phyloP scores from a whole-genome alignment of 2,113 vertebrate genomes.

The Tachycineta bicolor region DNA sequence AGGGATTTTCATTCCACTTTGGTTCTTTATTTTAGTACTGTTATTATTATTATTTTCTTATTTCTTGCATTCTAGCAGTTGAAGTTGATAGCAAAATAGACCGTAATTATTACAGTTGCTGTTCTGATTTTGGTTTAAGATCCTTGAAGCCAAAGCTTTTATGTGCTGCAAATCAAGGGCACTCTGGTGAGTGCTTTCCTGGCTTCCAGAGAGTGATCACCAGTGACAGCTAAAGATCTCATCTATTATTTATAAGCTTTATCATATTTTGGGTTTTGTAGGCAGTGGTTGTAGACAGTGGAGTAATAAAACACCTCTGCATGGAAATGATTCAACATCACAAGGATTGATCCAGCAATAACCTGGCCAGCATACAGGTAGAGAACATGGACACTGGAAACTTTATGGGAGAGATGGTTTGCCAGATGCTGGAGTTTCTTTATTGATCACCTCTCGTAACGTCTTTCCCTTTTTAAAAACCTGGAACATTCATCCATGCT shows the following conservation, averaged over 20 bases:
- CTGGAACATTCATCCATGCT: not conserved
- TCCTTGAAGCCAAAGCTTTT: not conserved
- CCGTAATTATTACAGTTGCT: not conserved
- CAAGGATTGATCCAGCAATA: not conserved
- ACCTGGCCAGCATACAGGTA: not conserved
- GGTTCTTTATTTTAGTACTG: not conserved
- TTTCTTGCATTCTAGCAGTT: not conserved
- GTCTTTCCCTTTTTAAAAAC: not conserved
- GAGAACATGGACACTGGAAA: not conserved
- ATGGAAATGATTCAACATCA: not conserved
- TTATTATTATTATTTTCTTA: not conserved
- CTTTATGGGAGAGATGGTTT: not conserved
- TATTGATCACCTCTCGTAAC: not conserved
- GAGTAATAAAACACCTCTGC: slow-evolving; percentile 5
- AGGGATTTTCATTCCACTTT: not conserved
- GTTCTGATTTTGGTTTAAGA: not conserved
- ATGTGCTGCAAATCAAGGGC: not conserved
- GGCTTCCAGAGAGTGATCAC: not conserved
- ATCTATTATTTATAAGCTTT: slow-evolving; percentile 26
- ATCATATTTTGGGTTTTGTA: slow-evolving; percentile 2
- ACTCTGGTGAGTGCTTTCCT: not conserved
- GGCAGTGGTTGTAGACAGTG: not conserved
- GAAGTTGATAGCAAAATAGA: not conserved
- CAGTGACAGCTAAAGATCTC: not conserved
- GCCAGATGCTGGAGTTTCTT: not conserved